Evolutionary conservation across 2,113 vertebrate genomes (phyloP).

Genomic region (Athene noctua): DNA sequence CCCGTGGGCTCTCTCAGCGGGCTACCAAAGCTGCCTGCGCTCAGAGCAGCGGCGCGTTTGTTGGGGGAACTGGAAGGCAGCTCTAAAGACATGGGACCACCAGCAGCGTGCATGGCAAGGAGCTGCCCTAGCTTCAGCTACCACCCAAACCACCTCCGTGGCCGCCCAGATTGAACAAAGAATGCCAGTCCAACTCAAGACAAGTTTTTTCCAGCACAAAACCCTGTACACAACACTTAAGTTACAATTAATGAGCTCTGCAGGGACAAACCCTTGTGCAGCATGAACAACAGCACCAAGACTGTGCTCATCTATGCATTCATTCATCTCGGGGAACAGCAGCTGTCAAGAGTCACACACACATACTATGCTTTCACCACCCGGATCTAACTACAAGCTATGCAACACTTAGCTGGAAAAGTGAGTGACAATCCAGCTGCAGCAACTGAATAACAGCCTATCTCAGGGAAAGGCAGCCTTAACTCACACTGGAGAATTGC

Average conservation of each 20-base stretch:
- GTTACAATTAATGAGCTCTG: neutral
- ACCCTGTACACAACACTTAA: neutral
- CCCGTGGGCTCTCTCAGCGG: neutral
- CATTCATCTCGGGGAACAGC: neutral
- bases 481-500: neutral
- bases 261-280: neutral
- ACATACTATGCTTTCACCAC: neutral
- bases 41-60: neutral
- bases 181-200: neutral
- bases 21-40: neutral
- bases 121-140: neutral
- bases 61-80: neutral
- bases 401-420: neutral
- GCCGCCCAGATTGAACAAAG: neutral
- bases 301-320: neutral
- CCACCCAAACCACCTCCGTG: neutral
- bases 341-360: neutral
- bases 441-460: neutral
- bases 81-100: neutral
- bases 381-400: neutral
- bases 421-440: constrained; percentile 28
- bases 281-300: neutral
- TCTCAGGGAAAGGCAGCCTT: neutral
- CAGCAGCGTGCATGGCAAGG: neutral
- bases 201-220: neutral